These are phyloP conservation scores for Aplysia californica DNA, from an alignment of 1,140 invertebrate species.

Conservation along the genomic window DNA sequence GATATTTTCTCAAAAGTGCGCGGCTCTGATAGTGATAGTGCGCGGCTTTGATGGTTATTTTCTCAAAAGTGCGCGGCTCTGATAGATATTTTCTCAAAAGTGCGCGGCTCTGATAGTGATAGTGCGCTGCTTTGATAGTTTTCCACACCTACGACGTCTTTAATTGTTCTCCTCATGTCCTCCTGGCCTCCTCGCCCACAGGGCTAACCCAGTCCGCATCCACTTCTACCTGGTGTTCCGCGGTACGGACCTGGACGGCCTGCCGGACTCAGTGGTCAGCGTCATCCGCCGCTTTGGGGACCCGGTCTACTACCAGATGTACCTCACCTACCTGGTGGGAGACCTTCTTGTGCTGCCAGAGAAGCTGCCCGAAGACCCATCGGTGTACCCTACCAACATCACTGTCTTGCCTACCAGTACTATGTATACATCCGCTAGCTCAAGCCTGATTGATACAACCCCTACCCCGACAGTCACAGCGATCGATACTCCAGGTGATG, in stretches of 20 bases:
- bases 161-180: too few relatives aligned
- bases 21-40: too few relatives aligned
- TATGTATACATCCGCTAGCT: not conserved
- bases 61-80: too few relatives aligned
- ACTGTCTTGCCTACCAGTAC: not conserved
- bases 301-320: not conserved
- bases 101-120: too few relatives aligned
- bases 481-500: not conserved
- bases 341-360: constrained; percentile 8
- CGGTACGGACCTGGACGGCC: not conserved
- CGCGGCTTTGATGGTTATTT: too few relatives aligned
- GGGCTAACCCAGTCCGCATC: constrained; percentile 7
- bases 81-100: too few relatives aligned
- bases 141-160: too few relatives aligned
- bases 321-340: constrained; percentile 4
- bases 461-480: not conserved
- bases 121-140: too few relatives aligned
- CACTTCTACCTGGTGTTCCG: constrained; percentile 17
- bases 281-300: not conserved
- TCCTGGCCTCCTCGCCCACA: too few relatives aligned
- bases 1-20: too few relatives aligned
- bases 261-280: not conserved
- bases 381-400: constrained; percentile 7
- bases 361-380: not conserved
- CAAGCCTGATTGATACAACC: not conserved